Conservation (phyloP, 2,797 vertebrate genomes). For the Poliocrania exsul region DNA sequence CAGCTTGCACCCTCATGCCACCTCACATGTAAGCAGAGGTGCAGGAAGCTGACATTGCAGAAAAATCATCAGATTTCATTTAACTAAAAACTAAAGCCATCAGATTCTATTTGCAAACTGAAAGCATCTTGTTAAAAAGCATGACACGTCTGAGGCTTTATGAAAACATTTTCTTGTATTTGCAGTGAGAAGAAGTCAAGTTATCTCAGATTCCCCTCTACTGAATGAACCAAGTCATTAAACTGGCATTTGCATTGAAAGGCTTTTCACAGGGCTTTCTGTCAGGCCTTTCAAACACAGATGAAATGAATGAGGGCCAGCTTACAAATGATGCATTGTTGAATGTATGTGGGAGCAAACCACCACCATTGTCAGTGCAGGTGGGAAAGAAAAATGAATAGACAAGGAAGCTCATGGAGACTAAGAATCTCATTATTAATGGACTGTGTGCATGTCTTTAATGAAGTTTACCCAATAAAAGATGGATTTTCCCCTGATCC, state of each 20-base stretch:
- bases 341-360: constrained; percentile 73
- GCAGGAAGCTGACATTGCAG: not conserved
- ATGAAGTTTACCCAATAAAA: constrained; percentile 49
- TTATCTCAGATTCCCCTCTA: constrained; percentile 54
- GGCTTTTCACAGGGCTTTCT: constrained; percentile 77
- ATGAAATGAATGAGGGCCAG: constrained; percentile 71
- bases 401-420: constrained; percentile 71
- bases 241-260: constrained; percentile 78
- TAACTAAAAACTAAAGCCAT: not conserved
- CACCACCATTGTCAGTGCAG: constrained; percentile 76
- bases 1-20: not conserved
- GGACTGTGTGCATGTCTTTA: constrained; percentile 31
- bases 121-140: constrained; percentile 69
- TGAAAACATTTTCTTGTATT: constrained; percentile 77
- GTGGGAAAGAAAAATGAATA: constrained; percentile 81
- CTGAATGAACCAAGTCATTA: constrained; percentile 82
- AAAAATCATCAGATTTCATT: constrained; percentile 27
- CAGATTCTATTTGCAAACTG: constrained; percentile 42
- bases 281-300: constrained; percentile 74
- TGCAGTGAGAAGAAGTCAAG: constrained; percentile 69
- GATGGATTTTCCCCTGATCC: not conserved
- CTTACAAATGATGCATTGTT: constrained; percentile 80
- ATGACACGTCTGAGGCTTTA: constrained; percentile 68
- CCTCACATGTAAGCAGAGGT: not conserved
- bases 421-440: constrained; percentile 61